phyloP scores from a whole-genome alignment of 2,888 invertebrate genomes.

The Lasiommata megera region DNA sequence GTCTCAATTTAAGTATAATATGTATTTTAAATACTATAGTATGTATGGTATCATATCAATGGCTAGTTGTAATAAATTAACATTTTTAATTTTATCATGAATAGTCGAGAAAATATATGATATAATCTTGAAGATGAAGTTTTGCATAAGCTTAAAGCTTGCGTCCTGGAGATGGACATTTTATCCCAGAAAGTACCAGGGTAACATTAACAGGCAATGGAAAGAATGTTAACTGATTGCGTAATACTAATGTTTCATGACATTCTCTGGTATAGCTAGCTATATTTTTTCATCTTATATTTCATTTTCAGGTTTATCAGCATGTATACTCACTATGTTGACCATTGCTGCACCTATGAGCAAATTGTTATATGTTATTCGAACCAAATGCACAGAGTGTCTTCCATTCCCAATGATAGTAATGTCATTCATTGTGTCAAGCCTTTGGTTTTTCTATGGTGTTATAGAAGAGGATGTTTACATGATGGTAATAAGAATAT shows the following conservation, averaged over 20 bases:
- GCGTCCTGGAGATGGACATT: too few relatives aligned
- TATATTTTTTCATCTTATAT: neutral
- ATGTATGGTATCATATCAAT: too few relatives aligned
- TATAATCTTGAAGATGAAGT: too few relatives aligned
- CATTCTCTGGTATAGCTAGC: neutral
- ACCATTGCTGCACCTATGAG: constrained; percentile 92
- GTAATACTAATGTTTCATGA: too few relatives aligned
- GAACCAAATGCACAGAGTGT: constrained; percentile 89
- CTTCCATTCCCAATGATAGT: constrained; percentile 94
- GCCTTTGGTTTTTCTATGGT: constrained; percentile 94
- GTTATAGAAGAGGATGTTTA: constrained; percentile 88
- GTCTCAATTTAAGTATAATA: constrained; percentile 29
- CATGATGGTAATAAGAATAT: constrained; percentile 83
- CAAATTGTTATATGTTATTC: constrained; percentile 89
- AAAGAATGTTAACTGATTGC: too few relatives aligned
- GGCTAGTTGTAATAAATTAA: too few relatives aligned
- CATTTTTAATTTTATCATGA: too few relatives aligned
- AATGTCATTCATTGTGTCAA: constrained; percentile 89
- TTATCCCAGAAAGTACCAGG: too few relatives aligned
- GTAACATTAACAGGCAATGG: too few relatives aligned
- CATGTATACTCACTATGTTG: constrained; percentile 87
- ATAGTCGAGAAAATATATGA: too few relatives aligned
- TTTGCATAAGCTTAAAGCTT: too few relatives aligned
- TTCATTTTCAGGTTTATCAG: constrained; percentile 77
- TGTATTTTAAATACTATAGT: neutral